A percentile compares a stretch with the other conserved stretches of the same genome.
Conservation (phyloP, 1,140 invertebrate genomes). For the Patella vulgata region DNA sequence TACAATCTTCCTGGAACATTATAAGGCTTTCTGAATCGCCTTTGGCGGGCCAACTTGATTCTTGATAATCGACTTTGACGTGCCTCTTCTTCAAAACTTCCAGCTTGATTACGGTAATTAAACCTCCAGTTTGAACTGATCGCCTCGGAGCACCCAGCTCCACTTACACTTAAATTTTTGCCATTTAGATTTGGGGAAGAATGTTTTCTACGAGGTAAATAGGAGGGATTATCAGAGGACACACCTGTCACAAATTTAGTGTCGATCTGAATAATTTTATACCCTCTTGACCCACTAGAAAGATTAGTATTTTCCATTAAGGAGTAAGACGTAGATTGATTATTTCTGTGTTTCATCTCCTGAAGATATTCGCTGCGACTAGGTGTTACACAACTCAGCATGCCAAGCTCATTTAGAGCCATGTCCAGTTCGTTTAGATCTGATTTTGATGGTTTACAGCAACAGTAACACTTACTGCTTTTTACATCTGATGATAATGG, state of each 20-base stretch:
- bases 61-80: conserved; percentile 29
- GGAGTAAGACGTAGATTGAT: conserved; percentile 12
- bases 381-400: conserved; percentile 55
- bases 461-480: conserved; percentile 35
- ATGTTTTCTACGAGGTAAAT: conserved; percentile 3
- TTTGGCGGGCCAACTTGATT: conserved; percentile 29
- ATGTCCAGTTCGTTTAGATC: conserved; percentile 53
- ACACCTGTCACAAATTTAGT: conserved; percentile 52
- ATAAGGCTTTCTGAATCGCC: conserved; percentile 53
- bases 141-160: background rate
- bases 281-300: conserved; percentile 14
- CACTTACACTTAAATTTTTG: too few species aligned
- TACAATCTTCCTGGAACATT: conserved; percentile 55
- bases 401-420: conserved; percentile 56
- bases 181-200: background rate
- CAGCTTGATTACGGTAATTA: conserved; percentile 11
- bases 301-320: conserved; percentile 8
- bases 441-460: conserved; percentile 22
- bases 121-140: background rate
- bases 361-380: conserved; percentile 49
- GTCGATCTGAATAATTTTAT: conserved; percentile 56
- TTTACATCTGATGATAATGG: too few species aligned
- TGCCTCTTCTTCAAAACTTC: conserved; percentile 5
- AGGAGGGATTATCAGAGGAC: conserved; percentile 15
- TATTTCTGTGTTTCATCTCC: conserved; percentile 36